These are phyloP conservation scores for Ophraella communa DNA, from an alignment of 2,888 invertebrate genomes.

Conservation along the genomic window DNA sequence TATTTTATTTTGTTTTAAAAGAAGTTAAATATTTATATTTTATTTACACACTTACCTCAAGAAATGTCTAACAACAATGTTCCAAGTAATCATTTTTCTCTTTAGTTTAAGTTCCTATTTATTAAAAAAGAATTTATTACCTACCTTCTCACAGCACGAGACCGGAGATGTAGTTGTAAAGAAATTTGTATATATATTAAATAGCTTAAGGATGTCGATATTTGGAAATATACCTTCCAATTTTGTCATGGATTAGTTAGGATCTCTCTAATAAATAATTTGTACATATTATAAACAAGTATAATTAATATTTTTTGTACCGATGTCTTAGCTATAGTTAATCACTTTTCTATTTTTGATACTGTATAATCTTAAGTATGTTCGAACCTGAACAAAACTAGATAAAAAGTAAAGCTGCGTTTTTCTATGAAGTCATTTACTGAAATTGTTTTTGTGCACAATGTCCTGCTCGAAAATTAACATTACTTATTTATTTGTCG, in stretches of 20 bases:
- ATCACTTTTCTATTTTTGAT: slow-evolving; percentile 36
- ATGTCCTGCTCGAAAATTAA: neutral
- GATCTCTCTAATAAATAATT: slow-evolving; percentile 46
- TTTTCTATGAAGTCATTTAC: slow-evolving; percentile 2
- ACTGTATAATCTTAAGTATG: slow-evolving; percentile 31
- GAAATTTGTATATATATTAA: slow-evolving; percentile 23
- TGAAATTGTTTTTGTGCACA: slow-evolving; percentile 1
- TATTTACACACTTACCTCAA: no score
- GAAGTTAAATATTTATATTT: no score
- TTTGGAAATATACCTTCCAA: slow-evolving; percentile 19
- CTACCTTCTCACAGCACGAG: slow-evolving; percentile 1
- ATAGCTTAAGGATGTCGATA: slow-evolving; percentile 33
- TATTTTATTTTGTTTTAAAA: no score
- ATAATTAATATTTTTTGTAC: slow-evolving; percentile 33
- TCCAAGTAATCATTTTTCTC: neutral
- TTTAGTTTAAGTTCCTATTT: slow-evolving; percentile 20
- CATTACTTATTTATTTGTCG: neutral
- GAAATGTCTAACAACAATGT: no score
- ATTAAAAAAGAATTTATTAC: slow-evolving; percentile 2
- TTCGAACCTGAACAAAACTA: slow-evolving; percentile 16
- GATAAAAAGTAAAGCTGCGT: neutral
- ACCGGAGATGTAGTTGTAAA: slow-evolving; percentile 18
- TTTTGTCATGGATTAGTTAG: slow-evolving; percentile 25
- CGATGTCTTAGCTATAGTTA: slow-evolving; percentile 28
- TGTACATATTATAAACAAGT: slow-evolving; percentile 43